Base-by-base conservation (phyloP, 1,140 invertebrate species). In the Cylas formicarius region DNA sequence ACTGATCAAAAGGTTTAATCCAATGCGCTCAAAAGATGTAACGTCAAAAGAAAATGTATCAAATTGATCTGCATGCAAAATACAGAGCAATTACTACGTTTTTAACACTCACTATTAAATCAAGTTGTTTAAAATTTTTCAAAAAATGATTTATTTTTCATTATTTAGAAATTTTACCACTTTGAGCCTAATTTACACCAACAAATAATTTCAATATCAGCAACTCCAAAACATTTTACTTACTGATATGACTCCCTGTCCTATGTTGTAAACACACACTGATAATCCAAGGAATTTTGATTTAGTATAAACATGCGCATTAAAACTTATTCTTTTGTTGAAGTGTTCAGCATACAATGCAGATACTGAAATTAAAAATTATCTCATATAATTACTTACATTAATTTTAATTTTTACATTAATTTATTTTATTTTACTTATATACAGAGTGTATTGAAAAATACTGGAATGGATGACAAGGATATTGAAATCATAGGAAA, bases 321-420 rank as follows among this genome's bases (percentile, higher is more conserved):
- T 83, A 67, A 97, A 91, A 62, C 82, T 84, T 35, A 97, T 90
- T 48, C 83, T 77, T 67, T 92, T 94, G 45, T 82, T 79, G 46
- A 81, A 81, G 71, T 94, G 88, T 68, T 97, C 94, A 35, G 91
- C 92, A 74, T 97, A 97, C 71, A 97, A 97, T 10, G 90, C 94
- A 56, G 90, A 95, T 55, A 97, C 87, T 88, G 58, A 47, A 75
- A n/a, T n/a, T n/a, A n/a, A n/a, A n/a, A n/a, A n/a, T n/a, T n/a
- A n/a, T n/a, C n/a, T n/a, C n/a, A n/a, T n/a, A n/a, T n/a, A n/a
- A n/a, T n/a, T n/a, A n/a, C n/a, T n/a, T 36, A 36, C 13, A 14
- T 17, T 17, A 7, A 32, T 32, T 6, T n/a, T n/a, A n/a, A n/a
- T n/a, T n/a, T n/a, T n/a, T n/a, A n/a, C n/a, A n/a, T n/a, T n/a